Percentiles rank a stretch among this genome's conserved stretches.
Evolutionary conservation across 2,888 invertebrate genomes (phyloP).

Genomic region (Perdita meconis): DNA sequence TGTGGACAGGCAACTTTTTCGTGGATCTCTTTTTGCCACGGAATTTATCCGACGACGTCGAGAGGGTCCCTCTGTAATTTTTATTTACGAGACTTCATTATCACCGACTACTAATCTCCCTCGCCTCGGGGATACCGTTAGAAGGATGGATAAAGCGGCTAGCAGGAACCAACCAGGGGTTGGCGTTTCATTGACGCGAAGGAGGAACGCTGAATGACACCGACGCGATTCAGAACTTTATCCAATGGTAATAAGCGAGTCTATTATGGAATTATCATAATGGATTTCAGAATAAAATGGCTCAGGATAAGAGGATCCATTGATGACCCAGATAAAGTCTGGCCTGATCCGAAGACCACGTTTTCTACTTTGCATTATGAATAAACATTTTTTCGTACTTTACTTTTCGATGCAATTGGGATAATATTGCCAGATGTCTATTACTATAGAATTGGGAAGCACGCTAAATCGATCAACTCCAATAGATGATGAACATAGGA

Average conservation of each 20-base stretch:
- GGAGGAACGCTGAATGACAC: conserved; percentile 17
- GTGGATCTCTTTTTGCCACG: conserved; percentile 31
- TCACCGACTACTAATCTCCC: conserved; percentile 64
- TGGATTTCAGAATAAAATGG: neutral
- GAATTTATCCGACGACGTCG: conserved; percentile 17
- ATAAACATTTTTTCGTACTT: neutral
- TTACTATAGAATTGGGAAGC: too few species aligned
- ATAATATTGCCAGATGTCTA: too few species aligned
- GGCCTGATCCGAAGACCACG: neutral
- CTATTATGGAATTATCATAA: conserved; percentile 7
- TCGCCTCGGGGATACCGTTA: conserved; percentile 28
- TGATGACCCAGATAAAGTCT: neutral
- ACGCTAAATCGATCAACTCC: too few species aligned
- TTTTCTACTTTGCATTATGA: neutral
- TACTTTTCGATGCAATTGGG: neutral
- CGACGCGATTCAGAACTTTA: conserved; percentile 31
- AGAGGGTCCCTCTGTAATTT: conserved; percentile 67
- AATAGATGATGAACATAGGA: too few species aligned
- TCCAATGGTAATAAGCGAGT: conserved; percentile 14
- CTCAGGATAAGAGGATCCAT: neutral
- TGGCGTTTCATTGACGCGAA: neutral
- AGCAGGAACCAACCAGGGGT: conserved; percentile 30
- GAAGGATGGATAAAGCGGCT: conserved; percentile 17
- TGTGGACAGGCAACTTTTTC: conserved; percentile 56
- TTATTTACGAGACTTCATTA: conserved; percentile 74